Conservation (phyloP, 2,113 vertebrate genomes). For the Aegithalos caudatus region DNA sequence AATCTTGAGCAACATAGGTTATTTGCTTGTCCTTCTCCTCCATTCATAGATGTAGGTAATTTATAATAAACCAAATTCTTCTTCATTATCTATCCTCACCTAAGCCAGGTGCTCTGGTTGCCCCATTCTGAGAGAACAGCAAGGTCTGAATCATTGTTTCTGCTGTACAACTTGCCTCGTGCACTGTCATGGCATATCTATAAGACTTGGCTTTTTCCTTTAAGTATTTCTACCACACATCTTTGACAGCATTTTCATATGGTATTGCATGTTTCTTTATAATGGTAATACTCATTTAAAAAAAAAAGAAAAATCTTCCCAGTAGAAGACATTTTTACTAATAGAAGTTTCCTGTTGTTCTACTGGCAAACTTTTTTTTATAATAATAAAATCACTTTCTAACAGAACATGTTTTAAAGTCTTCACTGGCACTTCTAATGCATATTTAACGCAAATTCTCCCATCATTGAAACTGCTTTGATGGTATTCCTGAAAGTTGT, state of each 20-base stretch:
- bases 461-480: neutral
- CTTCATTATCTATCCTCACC: neutral
- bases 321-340: neutral
- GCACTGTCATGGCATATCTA: neutral
- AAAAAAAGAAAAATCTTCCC: neutral
- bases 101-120: neutral
- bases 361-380: neutral
- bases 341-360: neutral
- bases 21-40: neutral
- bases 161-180: neutral
- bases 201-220: neutral
- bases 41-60: neutral
- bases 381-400: neutral
- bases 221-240: neutral
- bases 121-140: neutral
- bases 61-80: neutral
- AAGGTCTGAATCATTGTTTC: neutral
- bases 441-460: neutral
- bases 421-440: neutral
- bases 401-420: neutral
- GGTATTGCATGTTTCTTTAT: neutral
- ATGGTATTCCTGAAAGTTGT: neutral
- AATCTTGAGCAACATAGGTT: neutral
- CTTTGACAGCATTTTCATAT: neutral
- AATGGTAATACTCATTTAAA: neutral